A percentile compares a stretch with the other conserved stretches of the same genome.
Conservation (phyloP, 2,888 invertebrate species). For the Microplitis manilae region DNA sequence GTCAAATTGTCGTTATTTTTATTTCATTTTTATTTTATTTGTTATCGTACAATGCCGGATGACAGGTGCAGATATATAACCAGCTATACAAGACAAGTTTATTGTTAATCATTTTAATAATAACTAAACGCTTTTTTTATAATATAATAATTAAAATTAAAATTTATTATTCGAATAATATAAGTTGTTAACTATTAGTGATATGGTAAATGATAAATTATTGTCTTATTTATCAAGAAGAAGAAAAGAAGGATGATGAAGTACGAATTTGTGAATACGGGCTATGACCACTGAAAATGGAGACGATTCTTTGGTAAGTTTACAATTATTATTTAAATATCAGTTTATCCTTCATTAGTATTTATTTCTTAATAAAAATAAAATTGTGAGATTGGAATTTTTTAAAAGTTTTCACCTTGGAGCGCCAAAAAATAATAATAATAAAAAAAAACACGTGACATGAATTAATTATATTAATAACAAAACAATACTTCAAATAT, state of each 20-base stretch:
- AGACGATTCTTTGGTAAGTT: slow-evolving; percentile 71
- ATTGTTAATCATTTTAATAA: slow-evolving; percentile 2
- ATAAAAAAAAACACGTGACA: background rate
- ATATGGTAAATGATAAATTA: slow-evolving; percentile 9
- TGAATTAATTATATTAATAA: no score
- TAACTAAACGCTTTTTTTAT: no score
- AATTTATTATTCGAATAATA: no score
- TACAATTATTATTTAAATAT: background rate
- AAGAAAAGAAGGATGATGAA: slow-evolving; percentile 47
- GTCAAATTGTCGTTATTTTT: no score
- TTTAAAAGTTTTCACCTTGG: background rate
- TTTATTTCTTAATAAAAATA: background rate
- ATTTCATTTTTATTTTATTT: background rate
- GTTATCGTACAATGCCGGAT: slow-evolving; percentile 53
- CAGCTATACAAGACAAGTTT: background rate
- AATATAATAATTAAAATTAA: no score
- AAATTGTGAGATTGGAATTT: background rate
- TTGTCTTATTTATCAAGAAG: slow-evolving; percentile 39
- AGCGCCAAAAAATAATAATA: background rate
- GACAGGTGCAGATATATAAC: slow-evolving; percentile 51
- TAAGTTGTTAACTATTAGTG: background rate
- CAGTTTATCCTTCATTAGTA: background rate
- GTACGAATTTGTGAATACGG: slow-evolving; percentile 61
- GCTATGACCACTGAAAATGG: slow-evolving; percentile 71
- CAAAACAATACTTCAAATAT: background rate